Conservation (phyloP, 2,113 vertebrate species). For the Otis tarda region DNA sequence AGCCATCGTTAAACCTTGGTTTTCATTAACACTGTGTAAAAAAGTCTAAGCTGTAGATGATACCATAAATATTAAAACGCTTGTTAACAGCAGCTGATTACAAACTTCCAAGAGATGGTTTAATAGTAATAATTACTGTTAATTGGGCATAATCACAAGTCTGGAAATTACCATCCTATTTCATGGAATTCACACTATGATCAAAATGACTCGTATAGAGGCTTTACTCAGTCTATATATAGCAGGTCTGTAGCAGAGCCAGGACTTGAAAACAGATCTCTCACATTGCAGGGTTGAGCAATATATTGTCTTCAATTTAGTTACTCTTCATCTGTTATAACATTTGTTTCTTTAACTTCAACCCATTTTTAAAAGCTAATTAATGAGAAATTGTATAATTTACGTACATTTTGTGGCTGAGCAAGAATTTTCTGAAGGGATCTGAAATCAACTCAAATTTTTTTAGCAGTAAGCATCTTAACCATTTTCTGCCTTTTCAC, state of each 20-base stretch:
- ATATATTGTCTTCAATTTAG: background rate
- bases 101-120: background rate
- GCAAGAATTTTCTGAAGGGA: background rate
- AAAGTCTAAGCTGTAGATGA: background rate
- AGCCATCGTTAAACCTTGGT: background rate
- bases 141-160: conserved; percentile 10
- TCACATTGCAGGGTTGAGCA: background rate
- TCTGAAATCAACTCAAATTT: background rate
- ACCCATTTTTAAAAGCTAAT: background rate
- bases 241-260: background rate
- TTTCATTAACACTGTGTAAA: background rate
- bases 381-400: background rate
- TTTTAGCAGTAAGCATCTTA: background rate
- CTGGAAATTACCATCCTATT: conserved; percentile 16
- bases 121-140: background rate
- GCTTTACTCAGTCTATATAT: background rate
- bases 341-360: background rate
- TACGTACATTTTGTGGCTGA: background rate
- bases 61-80: background rate
- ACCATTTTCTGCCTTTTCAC: background rate
- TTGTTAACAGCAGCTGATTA: background rate
- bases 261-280: background rate
- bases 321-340: background rate
- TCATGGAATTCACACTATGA: background rate
- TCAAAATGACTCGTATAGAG: background rate